Evolutionary conservation across 2,888 invertebrate species (phyloP), one percentile per base, ranked within the genome.

Genomic region (Microplitis manilae): DNA sequence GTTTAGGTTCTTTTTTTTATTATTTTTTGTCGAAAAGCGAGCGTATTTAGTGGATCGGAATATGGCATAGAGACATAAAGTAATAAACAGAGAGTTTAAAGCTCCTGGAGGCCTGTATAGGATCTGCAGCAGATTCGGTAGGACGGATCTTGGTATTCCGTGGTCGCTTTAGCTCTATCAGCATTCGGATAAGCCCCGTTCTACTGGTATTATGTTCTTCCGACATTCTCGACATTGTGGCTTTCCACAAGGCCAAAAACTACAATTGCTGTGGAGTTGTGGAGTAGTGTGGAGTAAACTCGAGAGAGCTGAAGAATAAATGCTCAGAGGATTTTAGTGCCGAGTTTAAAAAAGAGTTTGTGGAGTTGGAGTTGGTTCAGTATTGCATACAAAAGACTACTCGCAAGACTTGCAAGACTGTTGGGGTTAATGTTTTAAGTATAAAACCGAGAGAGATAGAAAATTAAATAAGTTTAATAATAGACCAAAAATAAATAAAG

Each of bases 151-250:
- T 77, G 73, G 76, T 60, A 68, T 77, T 72, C 65, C 76, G 60
- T 69, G 65, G 59, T 60, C 65, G 72, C 76, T 77, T 78, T 73
- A 79, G 85, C 84, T 85, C 84, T 84, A 86, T 86, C 86, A 86
- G 86, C 86, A 86, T 86, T 85, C 82, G 86, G 86, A 86, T 86
- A 86, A 86, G 83, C 85, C 83, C 81, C 83, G 59, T 68, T 81
- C 84, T 50, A 13, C 9, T 83, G 81, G 85, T 85, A 86, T 86
- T 86, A 85, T 84, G 85, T 82, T 83, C 83, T 81, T 83, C 80
- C 84, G 72, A 81, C 83, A 82, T 84, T 82, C 84, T 85, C 83
- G 84, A 83, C 85, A 85, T 84, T 83, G 83, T 81, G 83, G 84
- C 84, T 82, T 83, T 79, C 79, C 75, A 68, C 62, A 61, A 62